These are phyloP conservation scores for Emmelina monodactyla DNA, from an alignment of 2,888 invertebrate species.

Conservation along the genomic window DNA sequence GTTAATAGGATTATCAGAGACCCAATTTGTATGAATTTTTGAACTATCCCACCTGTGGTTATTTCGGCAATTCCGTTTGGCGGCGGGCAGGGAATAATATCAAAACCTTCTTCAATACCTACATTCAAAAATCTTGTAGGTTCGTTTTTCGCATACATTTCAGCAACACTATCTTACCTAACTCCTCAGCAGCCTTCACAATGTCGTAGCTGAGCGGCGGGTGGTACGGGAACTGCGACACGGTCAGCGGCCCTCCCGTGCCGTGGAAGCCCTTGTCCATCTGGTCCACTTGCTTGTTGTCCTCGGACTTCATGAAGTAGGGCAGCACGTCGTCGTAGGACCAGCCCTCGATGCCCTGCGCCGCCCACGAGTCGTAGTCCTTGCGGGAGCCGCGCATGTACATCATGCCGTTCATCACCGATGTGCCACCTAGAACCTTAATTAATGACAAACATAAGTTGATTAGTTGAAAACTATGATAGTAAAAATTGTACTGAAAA, in stretches of 20 bases:
- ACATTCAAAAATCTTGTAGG: no score
- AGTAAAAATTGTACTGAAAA: not conserved
- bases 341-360: slow-evolving; percentile 88
- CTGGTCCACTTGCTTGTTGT: slow-evolving; percentile 73
- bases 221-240: slow-evolving; percentile 85
- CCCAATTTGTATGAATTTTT: no score
- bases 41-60: no score
- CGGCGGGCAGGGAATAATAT: no score
- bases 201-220: slow-evolving; percentile 82
- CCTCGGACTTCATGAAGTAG: slow-evolving; percentile 87
- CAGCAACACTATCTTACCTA: slow-evolving; percentile 61
- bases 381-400: slow-evolving; percentile 88
- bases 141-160: no score
- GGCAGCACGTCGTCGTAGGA: slow-evolving; percentile 88
- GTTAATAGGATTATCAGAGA: no score
- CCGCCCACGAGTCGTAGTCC: slow-evolving; percentile 90
- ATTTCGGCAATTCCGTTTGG: no score
- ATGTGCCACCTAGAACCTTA: slow-evolving; percentile 88
- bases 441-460: slow-evolving; percentile 1
- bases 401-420: slow-evolving; percentile 96
- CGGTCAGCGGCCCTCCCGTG: slow-evolving; percentile 78
- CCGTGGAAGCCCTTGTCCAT: slow-evolving; percentile 82
- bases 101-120: no score
- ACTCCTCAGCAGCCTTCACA: slow-evolving; percentile 78
- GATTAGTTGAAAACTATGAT: not conserved